A percentile compares a stretch with the other conserved stretches of the same genome.
These are phyloP conservation scores for Eumeta japonica DNA, from an alignment of 1,140 invertebrate species.

Conservation along the genomic window DNA sequence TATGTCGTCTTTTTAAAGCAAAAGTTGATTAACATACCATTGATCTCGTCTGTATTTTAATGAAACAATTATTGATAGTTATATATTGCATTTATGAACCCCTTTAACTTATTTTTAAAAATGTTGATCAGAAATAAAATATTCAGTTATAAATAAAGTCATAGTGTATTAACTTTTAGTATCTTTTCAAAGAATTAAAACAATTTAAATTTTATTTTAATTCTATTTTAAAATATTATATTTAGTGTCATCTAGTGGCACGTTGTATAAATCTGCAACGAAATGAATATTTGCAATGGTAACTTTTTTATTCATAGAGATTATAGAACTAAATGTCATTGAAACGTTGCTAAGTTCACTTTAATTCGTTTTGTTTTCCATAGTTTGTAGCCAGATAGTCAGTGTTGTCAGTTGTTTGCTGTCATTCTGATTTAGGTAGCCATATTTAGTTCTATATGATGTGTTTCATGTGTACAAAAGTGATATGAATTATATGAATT, in stretches of 20 bases:
- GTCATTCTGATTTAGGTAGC: conserved; percentile 30
- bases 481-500: conserved; percentile 33
- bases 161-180: no score
- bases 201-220: no score
- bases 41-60: no score
- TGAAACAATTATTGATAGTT: no score
- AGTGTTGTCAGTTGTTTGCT: conserved; percentile 6
- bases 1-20: no score
- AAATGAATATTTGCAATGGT: conserved; percentile 9
- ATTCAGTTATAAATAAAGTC: no score
- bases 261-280: conserved; percentile 1
- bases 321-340: conserved; percentile 4
- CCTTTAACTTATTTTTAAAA: no score
- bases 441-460: conserved; percentile 43
- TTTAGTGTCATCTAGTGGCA: background rate
- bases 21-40: no score
- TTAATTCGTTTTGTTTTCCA: conserved; percentile 15
- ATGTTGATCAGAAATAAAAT: no score
- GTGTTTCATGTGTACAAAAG: conserved; percentile 50
- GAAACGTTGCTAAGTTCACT: conserved; percentile 17
- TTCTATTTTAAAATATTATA: no score
- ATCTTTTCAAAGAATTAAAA: no score
- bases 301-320: conserved; percentile 18
- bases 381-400: conserved; percentile 17
- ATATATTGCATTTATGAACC: no score